phyloP scores from a whole-genome alignment of 1,140 invertebrate species.

The Pseudomyrmex gracilis region DNA sequence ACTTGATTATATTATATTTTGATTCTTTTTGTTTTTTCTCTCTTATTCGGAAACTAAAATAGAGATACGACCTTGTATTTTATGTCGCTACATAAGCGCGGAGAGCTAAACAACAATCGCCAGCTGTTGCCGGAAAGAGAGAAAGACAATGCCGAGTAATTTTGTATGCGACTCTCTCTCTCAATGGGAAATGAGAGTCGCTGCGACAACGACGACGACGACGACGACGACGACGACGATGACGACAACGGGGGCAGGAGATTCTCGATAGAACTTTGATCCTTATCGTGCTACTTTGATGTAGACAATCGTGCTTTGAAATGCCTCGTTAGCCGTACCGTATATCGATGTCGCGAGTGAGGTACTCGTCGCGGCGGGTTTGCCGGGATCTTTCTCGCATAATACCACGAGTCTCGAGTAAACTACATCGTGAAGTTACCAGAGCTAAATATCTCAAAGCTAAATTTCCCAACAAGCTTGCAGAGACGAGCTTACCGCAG shows the following conservation, averaged over 20 bases:
- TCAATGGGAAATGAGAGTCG: slow-evolving; percentile 24
- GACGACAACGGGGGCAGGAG: background rate
- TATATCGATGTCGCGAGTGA: slow-evolving; percentile 54
- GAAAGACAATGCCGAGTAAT: slow-evolving; percentile 55
- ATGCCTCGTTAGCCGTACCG: slow-evolving; percentile 48
- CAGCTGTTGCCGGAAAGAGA: slow-evolving; percentile 44
- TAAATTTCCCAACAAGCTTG: slow-evolving; percentile 39
- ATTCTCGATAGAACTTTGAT: slow-evolving; percentile 59
- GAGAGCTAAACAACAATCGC: slow-evolving; percentile 39
- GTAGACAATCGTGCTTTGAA: slow-evolving; percentile 59
- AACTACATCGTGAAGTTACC: slow-evolving; percentile 14
- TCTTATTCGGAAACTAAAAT: background rate
- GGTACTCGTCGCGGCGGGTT: slow-evolving; percentile 42
- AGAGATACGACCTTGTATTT: background rate
- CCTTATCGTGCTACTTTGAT: slow-evolving; percentile 57
- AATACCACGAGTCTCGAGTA: slow-evolving; percentile 42
- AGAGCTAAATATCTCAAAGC: slow-evolving; percentile 29
- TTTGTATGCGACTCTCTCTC: slow-evolving; percentile 36
- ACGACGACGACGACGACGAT: no score
- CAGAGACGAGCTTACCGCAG: background rate
- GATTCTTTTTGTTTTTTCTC: background rate
- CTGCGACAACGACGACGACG: slow-evolving; percentile 5
- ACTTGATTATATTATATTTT: slow-evolving; percentile 7
- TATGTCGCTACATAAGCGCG: background rate
- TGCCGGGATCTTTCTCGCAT: slow-evolving; percentile 48